Evolutionary conservation across 2,888 invertebrate species (phyloP).

Genomic region (Apotomis betuletana): DNA sequence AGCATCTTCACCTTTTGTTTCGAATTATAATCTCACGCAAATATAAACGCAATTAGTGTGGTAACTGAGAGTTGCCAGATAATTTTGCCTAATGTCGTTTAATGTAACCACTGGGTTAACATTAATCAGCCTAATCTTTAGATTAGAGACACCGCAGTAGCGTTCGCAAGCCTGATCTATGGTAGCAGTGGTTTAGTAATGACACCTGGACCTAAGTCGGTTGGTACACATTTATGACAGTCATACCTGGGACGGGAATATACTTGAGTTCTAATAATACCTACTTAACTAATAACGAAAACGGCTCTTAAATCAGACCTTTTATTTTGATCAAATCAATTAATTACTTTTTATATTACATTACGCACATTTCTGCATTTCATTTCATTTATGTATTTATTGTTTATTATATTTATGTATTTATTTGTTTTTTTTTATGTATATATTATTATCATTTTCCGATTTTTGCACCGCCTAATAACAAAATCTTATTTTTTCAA

Average conservation of each 20-base stretch:
- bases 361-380: too few relatives aligned
- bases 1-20: background rate
- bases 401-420: too few relatives aligned
- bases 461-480: too few relatives aligned
- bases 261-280: too few relatives aligned
- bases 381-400: too few relatives aligned
- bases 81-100: conserved; percentile 25
- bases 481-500: too few relatives aligned
- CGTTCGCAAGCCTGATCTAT: conserved; percentile 35
- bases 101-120: conserved; percentile 19
- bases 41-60: conserved; percentile 4
- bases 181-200: conserved; percentile 4
- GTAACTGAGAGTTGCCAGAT: conserved; percentile 9
- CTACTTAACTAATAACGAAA: too few relatives aligned
- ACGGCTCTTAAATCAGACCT: too few relatives aligned
- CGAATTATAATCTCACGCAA: background rate
- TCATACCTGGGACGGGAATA: background rate
- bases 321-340: too few relatives aligned
- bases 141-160: conserved; percentile 27
- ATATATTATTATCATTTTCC: too few relatives aligned
- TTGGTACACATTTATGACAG: background rate
- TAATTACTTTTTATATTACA: too few relatives aligned
- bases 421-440: too few relatives aligned
- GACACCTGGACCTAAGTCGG: background rate
- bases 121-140: conserved; percentile 36